Evolutionary conservation across 2,888 invertebrate genomes (phyloP).

Genomic region (Arrhopalites spinosus): DNA sequence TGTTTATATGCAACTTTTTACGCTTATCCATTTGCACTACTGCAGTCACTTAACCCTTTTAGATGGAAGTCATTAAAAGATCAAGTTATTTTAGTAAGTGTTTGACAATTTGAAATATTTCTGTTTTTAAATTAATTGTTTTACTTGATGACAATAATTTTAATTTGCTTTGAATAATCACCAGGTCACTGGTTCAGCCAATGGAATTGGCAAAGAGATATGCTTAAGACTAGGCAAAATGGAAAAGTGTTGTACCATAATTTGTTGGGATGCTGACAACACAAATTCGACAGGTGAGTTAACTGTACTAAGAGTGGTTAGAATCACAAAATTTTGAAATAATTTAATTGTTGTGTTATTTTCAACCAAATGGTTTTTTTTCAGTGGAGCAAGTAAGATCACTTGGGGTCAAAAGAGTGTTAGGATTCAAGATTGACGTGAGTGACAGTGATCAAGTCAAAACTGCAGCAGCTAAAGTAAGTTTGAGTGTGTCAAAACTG

Average conservation of each 20-base stretch:
- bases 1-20: not conserved
- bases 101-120: too few relatives aligned
- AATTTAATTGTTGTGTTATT: too few relatives aligned
- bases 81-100: conserved; percentile 21
- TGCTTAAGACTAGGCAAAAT: conserved; percentile 15
- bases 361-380: too few relatives aligned
- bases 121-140: not conserved
- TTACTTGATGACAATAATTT: too few relatives aligned
- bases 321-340: too few relatives aligned
- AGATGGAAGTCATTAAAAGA: conserved; percentile 22
- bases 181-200: conserved; percentile 23
- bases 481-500: not conserved
- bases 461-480: conserved; percentile 16
- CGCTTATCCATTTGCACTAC: conserved; percentile 3
- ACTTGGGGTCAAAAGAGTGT: conserved; percentile 14
- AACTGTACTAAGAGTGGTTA: too few relatives aligned
- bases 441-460: conserved; percentile 7
- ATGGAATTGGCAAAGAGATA: conserved; percentile 21
- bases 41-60: not conserved
- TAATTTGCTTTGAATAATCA: too few relatives aligned
- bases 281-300: too few relatives aligned
- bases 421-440: conserved; percentile 8
- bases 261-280: conserved; percentile 29
- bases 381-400: conserved; percentile 7
- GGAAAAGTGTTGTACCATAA: conserved; percentile 22